Conservation (phyloP, 2,888 invertebrate genomes). For the Adelognathus sp. region DNA sequence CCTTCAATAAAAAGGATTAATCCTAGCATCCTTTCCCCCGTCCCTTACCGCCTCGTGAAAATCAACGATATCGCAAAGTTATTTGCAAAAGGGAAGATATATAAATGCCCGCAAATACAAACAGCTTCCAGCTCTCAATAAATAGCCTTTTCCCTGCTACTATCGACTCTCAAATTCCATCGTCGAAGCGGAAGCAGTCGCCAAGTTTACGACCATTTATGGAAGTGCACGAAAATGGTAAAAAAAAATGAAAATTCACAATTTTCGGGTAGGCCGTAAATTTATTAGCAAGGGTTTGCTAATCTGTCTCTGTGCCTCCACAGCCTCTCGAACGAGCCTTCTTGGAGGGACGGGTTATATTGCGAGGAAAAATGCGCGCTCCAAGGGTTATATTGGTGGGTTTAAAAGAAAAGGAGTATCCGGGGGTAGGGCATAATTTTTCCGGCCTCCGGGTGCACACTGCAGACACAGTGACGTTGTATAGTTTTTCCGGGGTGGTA, state of each 20-base stretch:
- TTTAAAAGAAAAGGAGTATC: conserved; percentile 19
- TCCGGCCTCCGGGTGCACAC: conserved; percentile 24
- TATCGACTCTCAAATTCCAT: not conserved
- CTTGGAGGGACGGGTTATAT: conserved; percentile 4
- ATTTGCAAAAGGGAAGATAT: conserved; percentile 26
- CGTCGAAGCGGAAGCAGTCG: not conserved
- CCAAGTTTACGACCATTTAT: conserved; percentile 49
- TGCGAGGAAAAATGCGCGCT: conserved; percentile 3
- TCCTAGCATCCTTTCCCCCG: not conserved
- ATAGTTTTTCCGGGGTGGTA: conserved; percentile 25
- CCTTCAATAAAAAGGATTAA: conserved; percentile 46
- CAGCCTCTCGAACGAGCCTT: not conserved
- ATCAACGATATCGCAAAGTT: not conserved
- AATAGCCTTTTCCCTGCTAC: not conserved
- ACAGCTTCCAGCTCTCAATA: no score
- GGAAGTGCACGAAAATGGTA: not conserved
- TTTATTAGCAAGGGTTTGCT: conserved; percentile 29
- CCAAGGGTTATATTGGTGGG: conserved; percentile 20
- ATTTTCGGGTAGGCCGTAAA: not conserved
- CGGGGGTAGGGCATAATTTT: conserved; percentile 22
- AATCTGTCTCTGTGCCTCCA: not conserved
- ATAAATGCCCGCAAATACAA: no score
- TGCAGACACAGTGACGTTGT: conserved; percentile 32
- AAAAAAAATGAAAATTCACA: not conserved
- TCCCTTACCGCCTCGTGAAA: no score